Base-by-base conservation (phyloP, 2,888 invertebrate genomes). In the Agriopis marginaria region DNA sequence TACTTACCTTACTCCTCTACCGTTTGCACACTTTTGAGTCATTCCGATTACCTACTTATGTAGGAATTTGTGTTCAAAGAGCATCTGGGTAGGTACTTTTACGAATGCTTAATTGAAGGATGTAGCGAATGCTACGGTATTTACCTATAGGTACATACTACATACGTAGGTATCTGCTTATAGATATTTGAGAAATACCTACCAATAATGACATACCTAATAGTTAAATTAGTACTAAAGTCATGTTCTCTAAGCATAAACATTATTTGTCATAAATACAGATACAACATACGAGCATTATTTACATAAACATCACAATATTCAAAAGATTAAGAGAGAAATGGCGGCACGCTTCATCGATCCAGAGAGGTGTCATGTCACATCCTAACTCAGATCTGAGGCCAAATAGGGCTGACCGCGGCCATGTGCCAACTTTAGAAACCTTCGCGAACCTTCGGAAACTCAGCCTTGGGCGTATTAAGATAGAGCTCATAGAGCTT, bases 341-440 rank as follows among this genome's bases (percentile, higher is more conserved):
- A 86, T 80, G 82, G 78, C 82, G 75, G 80, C 87, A 85, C 86
- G 85, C 82, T 82, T 82, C 82, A 82, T 80, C 82, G 82, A 85
- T 84, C 81, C 81, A 82, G 79, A 80, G 82, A 85, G 82, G 85
- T 87, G 84, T 87, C 87, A 84, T 86, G 85, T 84, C 81, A 79
- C 79, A 81, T 81, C 83, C 83, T 81, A 82, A 85, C 82, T 79
- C 75, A 84, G 81, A 82, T 66, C 66, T 86, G 84, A 82, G 77
- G 80, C 85, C 85, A 85, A 89, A 87, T 87, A 88, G 81, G 86
- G 85, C 80, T 70, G 70, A 70, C 70, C 66, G 70, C 82, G 79
- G 76, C 78, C 79, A 79, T 79, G 77, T 63, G 67, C 60, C 73
- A 73, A 72, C 68, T 65, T 71, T 71, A 68, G 63, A 66, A 56